Base-by-base conservation (phyloP, 2,888 invertebrate genomes). In the Drosophila bunnanda region DNA sequence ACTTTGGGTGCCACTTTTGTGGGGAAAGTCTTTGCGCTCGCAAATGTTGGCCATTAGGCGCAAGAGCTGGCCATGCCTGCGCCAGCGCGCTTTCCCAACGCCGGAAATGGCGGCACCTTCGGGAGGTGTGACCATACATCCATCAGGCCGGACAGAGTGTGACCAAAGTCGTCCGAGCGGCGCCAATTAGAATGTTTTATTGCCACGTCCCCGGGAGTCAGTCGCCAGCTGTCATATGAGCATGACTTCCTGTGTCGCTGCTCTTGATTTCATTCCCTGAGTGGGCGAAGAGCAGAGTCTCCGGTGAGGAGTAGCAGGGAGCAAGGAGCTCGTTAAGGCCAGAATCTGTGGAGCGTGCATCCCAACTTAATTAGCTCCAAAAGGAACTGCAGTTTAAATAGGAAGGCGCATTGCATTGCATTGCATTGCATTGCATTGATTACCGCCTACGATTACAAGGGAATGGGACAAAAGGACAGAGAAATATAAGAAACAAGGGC, bases 101-200 rank as follows among this genome's bases (percentile, higher is more conserved):
- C 6, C 54, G 39, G 54, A 43, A 60, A 43, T 41, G 59, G 25
- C 54, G 13, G 32, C 32, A 41, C 54, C 39, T 60, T 34, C 41
- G 39, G 32, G 7, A 55, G 55, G 41, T 60, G 54, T 54, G 32
- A 32, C 55, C 32, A 56, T 25, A 41, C 32, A 32, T 32, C 55
- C 32, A 60, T 59, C 38, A 59, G 9, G 13, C n/a, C 13, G 17
- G 32, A 36, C 13, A n/a, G 38, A 59, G 54, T 39, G 28, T 32
- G 55, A 55, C 55, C 43, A 54, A 53, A 54, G 30, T 38, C n/a
- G n/a, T 39, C 20, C 22, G 39, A 58, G 70, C 70, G 77, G 71
- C 71, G 72, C 76, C 87, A 84, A 77, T 87, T 84, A 87, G 84
- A 80, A 80, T 83, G 79, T 64, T 77, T 79, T 77, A 75, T 82